Percentiles rank a stretch among this genome's conserved stretches.
Evolutionary conservation across 2,113 vertebrate genomes (phyloP).

Genomic region (Cranoglanis bouderius): DNA sequence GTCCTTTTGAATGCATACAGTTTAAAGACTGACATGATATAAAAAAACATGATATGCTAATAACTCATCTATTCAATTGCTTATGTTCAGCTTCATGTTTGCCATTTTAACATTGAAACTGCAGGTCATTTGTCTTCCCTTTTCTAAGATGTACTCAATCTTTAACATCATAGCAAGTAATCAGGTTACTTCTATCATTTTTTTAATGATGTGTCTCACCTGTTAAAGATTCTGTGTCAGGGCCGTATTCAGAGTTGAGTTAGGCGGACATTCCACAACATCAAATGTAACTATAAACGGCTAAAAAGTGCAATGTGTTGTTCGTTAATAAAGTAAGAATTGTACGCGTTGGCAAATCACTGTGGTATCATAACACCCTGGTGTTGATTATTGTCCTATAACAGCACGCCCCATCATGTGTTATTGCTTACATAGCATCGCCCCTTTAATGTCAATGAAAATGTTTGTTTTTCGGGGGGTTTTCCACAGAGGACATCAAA

Average conservation of each 20-base stretch:
- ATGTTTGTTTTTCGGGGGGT: neutral
- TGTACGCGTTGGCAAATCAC: no score
- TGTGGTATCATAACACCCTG: neutral
- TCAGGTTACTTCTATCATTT: neutral
- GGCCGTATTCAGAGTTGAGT: neutral
- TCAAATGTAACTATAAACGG: no score
- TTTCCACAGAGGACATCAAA: neutral
- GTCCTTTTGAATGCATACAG: neutral
- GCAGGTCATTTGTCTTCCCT: neutral
- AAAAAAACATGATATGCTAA: neutral
- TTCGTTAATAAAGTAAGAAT: neutral
- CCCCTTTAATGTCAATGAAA: neutral
- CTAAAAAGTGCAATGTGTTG: no score
- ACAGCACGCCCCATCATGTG: neutral
- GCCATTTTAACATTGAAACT: neutral
- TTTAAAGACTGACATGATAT: neutral
- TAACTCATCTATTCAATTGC: neutral
- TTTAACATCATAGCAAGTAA: neutral
- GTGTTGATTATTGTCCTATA: neutral
- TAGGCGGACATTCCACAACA: neutral
- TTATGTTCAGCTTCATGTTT: no score
- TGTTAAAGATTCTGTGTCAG: neutral
- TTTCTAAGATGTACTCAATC: neutral
- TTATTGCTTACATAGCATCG: neutral
- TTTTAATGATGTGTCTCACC: neutral